These are phyloP conservation scores for Cynaeus angustus DNA, from an alignment of 2,888 invertebrate species.

Conservation along the genomic window DNA sequence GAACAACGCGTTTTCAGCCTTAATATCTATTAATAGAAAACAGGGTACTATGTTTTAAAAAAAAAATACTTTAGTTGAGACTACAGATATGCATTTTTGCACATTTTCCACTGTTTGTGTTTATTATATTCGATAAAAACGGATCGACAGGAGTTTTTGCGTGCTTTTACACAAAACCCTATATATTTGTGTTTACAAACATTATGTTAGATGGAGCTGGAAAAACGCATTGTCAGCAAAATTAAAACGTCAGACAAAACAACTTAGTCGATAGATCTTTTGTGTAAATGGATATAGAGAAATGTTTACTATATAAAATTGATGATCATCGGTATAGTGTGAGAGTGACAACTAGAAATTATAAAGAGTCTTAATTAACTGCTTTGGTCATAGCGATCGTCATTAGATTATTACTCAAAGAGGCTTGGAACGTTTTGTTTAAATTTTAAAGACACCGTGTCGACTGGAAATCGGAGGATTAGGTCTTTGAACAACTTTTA, in stretches of 20 bases:
- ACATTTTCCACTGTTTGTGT: background rate
- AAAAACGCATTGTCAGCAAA: slow-evolving; percentile 38
- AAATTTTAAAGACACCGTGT: slow-evolving; percentile 22
- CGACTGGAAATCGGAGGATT: slow-evolving; percentile 15
- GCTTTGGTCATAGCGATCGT: background rate
- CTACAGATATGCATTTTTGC: too few species aligned
- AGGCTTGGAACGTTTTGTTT: background rate
- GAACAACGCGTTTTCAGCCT: background rate
- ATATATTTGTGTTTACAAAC: slow-evolving; percentile 25
- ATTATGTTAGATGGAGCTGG: slow-evolving; percentile 26
- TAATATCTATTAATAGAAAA: too few species aligned
- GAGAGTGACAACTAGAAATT: background rate
- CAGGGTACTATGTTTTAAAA: too few species aligned
- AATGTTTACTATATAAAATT: slow-evolving; percentile 17
- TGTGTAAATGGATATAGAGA: slow-evolving; percentile 14
- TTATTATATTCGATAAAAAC: background rate
- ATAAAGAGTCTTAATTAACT: background rate
- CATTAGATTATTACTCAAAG: background rate
- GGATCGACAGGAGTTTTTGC: background rate
- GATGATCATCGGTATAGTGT: background rate
- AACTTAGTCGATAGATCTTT: slow-evolving; percentile 36
- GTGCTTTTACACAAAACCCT: background rate
- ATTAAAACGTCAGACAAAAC: slow-evolving; percentile 28
- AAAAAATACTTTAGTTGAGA: too few species aligned
- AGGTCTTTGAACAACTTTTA: slow-evolving; percentile 22